Evolutionary conservation across 2,113 vertebrate genomes (phyloP), one percentile per base, ranked within the genome.

Genomic region (Ascaphus truei): DNA sequence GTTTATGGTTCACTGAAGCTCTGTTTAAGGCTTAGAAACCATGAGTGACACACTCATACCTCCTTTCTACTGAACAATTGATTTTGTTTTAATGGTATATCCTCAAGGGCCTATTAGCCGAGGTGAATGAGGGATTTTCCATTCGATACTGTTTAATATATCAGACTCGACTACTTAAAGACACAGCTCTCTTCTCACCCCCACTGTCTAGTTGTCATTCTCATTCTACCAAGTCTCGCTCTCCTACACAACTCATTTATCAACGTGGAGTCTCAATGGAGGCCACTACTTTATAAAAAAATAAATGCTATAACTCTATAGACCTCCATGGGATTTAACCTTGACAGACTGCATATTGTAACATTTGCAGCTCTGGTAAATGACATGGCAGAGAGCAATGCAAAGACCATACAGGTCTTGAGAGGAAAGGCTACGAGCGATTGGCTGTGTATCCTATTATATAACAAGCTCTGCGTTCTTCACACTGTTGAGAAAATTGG

Each of bases 51-150:
- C 47, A 39, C 45, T 52, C 41, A 68, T 48, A 68, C 55, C n/a
- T 34, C 0, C 55, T 55, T 55, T 11, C 43, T 20, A 41, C 11
- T 73, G 67, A 67, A 68, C 12, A 74, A 50, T 75, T 66, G 39
- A 71, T 61, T 71, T 13, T 12, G 60, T 75, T 78, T 71, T 65
- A 68, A 80, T 72, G 68, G 50, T 62, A 45, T 48, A 74, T 56
- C 29, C 73, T 74, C 72, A 50, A 62, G 77, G 75, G 62, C 9
- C 34, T 73, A 77, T 59, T 84, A 76, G 50, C 71, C 76, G 57
- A 77, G 71, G 55, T 31, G 75, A 65, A 80, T 77, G 62, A 2
- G 75, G 39, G 76, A 80, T 69, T 77, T 69, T 72, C 69, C 72
- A 76, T 80, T 41, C 45, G 52, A 39, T 71, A 71, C 16, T n/a